Conservation (phyloP, 2,113 vertebrate species). For the Chrysemys picta region DNA sequence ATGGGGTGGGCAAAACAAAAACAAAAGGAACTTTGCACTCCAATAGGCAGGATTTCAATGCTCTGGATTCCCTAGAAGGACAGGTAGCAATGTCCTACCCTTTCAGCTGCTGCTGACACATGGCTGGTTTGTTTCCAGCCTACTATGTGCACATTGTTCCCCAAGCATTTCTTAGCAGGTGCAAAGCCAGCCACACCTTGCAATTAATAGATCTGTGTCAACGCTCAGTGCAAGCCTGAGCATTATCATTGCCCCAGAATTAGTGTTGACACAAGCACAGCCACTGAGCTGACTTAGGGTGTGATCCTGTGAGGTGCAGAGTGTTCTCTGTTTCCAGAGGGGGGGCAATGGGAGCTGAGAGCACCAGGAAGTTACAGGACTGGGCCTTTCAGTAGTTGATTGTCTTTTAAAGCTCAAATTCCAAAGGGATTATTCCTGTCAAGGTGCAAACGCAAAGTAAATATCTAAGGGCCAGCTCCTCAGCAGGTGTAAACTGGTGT, state of each 20-base stretch:
- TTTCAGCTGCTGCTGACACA: slow-evolving; percentile 62
- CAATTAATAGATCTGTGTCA: slow-evolving; percentile 78
- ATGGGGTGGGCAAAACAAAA: slow-evolving; percentile 10
- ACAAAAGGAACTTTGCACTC: not conserved
- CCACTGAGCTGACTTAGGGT: not conserved
- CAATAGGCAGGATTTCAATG: not conserved
- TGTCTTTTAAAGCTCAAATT: slow-evolving; percentile 44
- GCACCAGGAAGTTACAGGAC: not conserved
- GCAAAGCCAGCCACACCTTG: slow-evolving; percentile 68
- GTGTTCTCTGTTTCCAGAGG: not conserved
- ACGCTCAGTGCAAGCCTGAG: slow-evolving; percentile 52
- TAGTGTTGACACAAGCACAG: slow-evolving; percentile 43
- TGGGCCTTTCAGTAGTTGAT: not conserved
- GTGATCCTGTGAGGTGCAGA: slow-evolving; percentile 52
- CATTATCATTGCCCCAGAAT: slow-evolving; percentile 68
- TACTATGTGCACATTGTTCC: slow-evolving; percentile 58
- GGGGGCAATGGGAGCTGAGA: not conserved
- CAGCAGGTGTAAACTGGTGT: slow-evolving; percentile 8
- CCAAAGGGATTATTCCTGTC: slow-evolving; percentile 40
- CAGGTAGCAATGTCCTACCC: slow-evolving; percentile 47
- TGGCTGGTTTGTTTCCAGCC: slow-evolving; percentile 61
- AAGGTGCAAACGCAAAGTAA: slow-evolving; percentile 39
- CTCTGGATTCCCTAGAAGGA: not conserved
- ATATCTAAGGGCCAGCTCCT: slow-evolving; percentile 17
- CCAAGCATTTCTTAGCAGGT: slow-evolving; percentile 52